Evolutionary conservation across 2,113 vertebrate genomes (phyloP).

Genomic region (Ceyx margarethae): DNA sequence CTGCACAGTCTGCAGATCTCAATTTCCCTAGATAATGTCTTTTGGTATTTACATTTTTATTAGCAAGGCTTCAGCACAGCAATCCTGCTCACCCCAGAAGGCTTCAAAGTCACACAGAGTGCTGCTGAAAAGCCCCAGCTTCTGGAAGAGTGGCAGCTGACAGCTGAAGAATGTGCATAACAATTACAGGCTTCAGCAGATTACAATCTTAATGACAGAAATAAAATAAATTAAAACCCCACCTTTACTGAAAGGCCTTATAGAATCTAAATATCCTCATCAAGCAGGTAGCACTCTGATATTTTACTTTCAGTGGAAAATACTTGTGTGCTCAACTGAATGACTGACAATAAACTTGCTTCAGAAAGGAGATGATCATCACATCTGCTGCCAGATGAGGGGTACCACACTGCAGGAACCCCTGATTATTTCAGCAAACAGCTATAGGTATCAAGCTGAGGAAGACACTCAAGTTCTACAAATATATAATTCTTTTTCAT

Average conservation of each 20-base stretch:
- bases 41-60: conserved; percentile 2
- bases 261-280: not conserved
- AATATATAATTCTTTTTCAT: not conserved
- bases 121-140: not conserved
- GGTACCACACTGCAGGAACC: not conserved
- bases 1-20: not conserved
- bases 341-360: not conserved
- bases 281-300: not conserved
- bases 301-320: not conserved
- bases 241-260: not conserved
- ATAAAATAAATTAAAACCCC: not conserved
- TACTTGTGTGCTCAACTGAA: not conserved
- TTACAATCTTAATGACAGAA: not conserved
- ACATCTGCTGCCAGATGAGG: not conserved
- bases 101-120: not conserved
- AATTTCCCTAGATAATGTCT: not conserved
- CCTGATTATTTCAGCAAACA: not conserved
- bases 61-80: not conserved
- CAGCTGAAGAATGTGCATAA: not conserved
- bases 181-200: not conserved
- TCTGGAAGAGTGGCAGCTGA: not conserved
- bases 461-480: not conserved
- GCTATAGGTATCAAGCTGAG: not conserved
- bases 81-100: not conserved
- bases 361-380: not conserved